phyloP scores from a whole-genome alignment of 2,888 invertebrate species.

The Callyntrura guangdongensis region DNA sequence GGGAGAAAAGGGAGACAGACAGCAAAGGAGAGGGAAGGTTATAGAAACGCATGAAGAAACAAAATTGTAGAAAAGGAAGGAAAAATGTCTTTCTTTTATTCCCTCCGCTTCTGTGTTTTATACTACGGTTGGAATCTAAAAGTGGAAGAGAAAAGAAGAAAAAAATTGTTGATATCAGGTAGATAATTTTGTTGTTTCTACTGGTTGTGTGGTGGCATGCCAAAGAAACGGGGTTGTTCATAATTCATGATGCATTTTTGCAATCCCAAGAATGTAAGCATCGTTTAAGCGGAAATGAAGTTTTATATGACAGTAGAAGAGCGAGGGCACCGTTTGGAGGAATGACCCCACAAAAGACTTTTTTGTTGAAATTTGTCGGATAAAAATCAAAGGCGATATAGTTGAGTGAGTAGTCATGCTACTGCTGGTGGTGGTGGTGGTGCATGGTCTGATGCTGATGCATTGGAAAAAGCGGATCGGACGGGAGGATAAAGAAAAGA shows the following conservation, averaged over 20 bases:
- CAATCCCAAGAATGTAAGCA: too few relatives aligned
- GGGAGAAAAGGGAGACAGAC: slow-evolving; percentile 13
- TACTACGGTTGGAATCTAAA: slow-evolving; percentile 19
- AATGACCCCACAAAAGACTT: neutral
- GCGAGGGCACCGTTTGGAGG: neutral
- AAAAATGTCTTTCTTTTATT: slow-evolving; percentile 40
- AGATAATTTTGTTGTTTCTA: slow-evolving; percentile 17
- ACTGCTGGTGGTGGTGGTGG: slow-evolving; percentile 13
- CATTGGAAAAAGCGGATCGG: slow-evolving; percentile 43
- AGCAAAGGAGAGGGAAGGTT: slow-evolving; percentile 28
- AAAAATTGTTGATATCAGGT: slow-evolving; percentile 51
- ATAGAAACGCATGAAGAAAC: neutral
- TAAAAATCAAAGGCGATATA: slow-evolving; percentile 56
- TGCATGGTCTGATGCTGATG: slow-evolving; percentile 50
- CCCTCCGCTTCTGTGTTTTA: slow-evolving; percentile 38
- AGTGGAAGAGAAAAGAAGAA: too few relatives aligned
- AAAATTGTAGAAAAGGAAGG: neutral
- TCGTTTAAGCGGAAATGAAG: too few relatives aligned
- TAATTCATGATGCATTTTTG: neutral
- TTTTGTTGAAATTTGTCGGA: slow-evolving; percentile 62
- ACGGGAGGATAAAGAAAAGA: slow-evolving; percentile 36
- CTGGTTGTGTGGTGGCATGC: neutral
- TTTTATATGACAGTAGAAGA: neutral
- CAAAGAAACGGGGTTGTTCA: neutral
- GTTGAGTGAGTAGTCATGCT: slow-evolving; percentile 17